Conservation (phyloP, 2,888 invertebrate genomes). For the Watsonalla cultraria region DNA sequence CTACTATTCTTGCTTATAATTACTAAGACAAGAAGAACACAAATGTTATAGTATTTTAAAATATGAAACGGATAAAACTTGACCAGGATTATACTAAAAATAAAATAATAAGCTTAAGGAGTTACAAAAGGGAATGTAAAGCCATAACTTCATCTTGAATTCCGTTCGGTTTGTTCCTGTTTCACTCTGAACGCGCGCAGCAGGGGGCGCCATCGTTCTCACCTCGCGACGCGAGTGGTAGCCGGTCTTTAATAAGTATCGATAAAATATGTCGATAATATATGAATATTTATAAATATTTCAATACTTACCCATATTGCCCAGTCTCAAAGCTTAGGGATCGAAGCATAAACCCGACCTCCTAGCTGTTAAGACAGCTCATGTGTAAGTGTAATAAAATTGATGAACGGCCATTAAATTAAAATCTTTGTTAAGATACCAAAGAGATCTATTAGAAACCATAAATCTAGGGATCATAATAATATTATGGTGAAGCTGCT, state of each 20-base stretch:
- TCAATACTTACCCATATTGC: constrained; percentile 49
- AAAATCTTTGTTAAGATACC: constrained; percentile 9
- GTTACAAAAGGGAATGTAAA: constrained; percentile 56
- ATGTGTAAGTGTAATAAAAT: constrained; percentile 17
- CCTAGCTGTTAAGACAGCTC: constrained; percentile 11
- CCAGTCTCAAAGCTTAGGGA: constrained; percentile 23
- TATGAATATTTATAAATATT: constrained; percentile 78
- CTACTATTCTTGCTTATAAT: background rate
- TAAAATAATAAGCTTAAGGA: constrained; percentile 61
- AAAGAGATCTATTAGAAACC: constrained; percentile 29
- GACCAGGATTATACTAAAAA: constrained; percentile 54
- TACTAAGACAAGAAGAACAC: background rate
- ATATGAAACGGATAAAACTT: constrained; percentile 41
- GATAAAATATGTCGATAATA: constrained; percentile 75
- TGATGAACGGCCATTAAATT: constrained; percentile 20
- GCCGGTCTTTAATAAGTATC: constrained; percentile 77
- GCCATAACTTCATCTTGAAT: constrained; percentile 77
- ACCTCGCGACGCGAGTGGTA: constrained; percentile 78
- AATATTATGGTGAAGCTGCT: constrained; percentile 36
- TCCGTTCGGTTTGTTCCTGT: constrained; percentile 70
- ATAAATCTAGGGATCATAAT: constrained; percentile 41
- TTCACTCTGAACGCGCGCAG: constrained; percentile 67
- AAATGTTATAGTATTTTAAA: constrained; percentile 21
- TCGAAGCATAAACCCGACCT: constrained; percentile 10
- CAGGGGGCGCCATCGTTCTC: constrained; percentile 77